phyloP scores from a whole-genome alignment of 1,140 invertebrate species.

The Macrobrachium rosenbergii region DNA sequence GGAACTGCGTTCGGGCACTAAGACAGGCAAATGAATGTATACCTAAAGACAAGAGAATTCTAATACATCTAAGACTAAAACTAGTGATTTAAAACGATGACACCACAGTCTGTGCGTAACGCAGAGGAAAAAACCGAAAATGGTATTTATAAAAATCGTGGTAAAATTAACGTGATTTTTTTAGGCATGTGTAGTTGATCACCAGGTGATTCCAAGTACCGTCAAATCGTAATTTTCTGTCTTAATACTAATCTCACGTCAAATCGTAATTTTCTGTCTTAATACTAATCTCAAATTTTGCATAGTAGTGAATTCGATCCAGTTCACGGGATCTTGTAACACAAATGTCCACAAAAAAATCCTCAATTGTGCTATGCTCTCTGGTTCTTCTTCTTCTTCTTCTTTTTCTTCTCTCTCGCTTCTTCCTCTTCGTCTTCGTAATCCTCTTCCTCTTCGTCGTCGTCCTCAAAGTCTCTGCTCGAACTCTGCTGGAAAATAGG shows the following conservation, averaged over 20 bases:
- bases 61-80: too few species aligned
- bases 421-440: not conserved
- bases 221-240: not conserved
- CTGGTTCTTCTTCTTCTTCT: conserved; percentile 10
- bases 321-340: not conserved
- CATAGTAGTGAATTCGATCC: not conserved
- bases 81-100: too few species aligned
- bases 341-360: not conserved
- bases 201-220: not conserved
- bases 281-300: not conserved
- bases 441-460: not conserved
- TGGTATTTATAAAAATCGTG: too few species aligned
- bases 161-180: too few species aligned
- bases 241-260: not conserved
- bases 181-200: too few species aligned
- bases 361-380: not conserved
- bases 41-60: too few species aligned
- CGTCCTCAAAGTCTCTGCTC: not conserved
- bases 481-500: not conserved
- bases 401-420: not conserved
- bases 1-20: too few species aligned
- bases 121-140: too few species aligned
- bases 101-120: too few species aligned
- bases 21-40: too few species aligned
- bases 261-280: not conserved